Base-by-base conservation (phyloP, 2,797 vertebrate genomes). In the Molossus alvarezi region DNA sequence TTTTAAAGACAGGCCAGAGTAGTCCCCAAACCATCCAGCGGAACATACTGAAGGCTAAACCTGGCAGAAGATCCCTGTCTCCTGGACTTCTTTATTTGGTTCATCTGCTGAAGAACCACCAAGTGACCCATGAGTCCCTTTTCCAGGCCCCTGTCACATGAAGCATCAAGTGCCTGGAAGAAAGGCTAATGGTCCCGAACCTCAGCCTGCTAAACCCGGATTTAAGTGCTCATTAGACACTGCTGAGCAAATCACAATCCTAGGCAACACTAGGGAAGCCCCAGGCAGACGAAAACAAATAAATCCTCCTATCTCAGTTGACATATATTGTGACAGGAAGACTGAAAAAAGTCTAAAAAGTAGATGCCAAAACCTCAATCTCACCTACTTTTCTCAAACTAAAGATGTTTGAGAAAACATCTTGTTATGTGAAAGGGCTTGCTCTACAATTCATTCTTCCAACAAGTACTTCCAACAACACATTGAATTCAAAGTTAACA, bases 401-500 rank as follows among this genome's bases (percentile, higher is more conserved):
- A 76, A 87, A 88, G 27, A 69, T 77, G 37, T 37, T 67, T 53
- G 29, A 77, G 48, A 11, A 77, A 33, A 33, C 33, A 33, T 33
- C 17, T n/a, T 76, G 77, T 80, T 72, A 87, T 12, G 3, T 72
- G 20, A 87, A 95, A 95, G 25, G 45, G 23, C 21, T 85, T 95
- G 48, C 25, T 76, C 48, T 83, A 27, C 12, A 62, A 84, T 33
- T 88, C 71, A 55, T 57, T 79, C 65, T 85, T 60, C 67, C 37
- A 93, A 80, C 6, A 84, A 75, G n/a, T 64, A 88, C 45, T 84
- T 95, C 45, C 15, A 90, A 79, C 11, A 87, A 58, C 37, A n/a
- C n/a, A 86, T 0, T 92, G 58, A 90, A 64, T 75, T 79, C 69
- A 55, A 82, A 89, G 41, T 94, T 29, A 91, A 73, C 3, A 73